Evolutionary conservation across 2,888 invertebrate species (phyloP).

Genomic region (Prenolepis imparis): DNA sequence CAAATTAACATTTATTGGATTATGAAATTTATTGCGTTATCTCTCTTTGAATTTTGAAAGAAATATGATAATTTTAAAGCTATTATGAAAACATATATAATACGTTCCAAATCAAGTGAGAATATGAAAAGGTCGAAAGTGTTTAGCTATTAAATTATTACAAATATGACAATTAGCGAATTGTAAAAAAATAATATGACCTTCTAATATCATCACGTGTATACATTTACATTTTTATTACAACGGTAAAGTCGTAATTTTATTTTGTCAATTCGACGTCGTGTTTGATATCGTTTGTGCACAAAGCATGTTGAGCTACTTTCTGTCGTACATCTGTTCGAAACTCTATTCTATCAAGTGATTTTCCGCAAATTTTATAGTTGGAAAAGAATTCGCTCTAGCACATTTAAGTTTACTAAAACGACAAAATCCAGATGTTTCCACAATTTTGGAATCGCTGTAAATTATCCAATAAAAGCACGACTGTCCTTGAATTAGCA

Average conservation of each 20-base stretch:
- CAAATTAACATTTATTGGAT: not conserved
- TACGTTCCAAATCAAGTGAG: not conserved
- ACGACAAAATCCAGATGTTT: not conserved
- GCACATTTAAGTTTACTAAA: not conserved
- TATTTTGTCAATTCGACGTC: slow-evolving; percentile 23
- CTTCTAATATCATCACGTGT: slow-evolving; percentile 15
- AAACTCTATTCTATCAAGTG: slow-evolving; percentile 35
- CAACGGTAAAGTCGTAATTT: slow-evolving; percentile 25
- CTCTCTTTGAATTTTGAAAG: not conserved
- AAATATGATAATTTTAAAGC: not conserved
- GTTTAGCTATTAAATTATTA: slow-evolving; percentile 22
- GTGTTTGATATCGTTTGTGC: slow-evolving; percentile 23
- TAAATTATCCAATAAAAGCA: not conserved
- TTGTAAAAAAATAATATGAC: slow-evolving; percentile 7
- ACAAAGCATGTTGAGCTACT: slow-evolving; percentile 42
- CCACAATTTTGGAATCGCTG: slow-evolving; percentile 15
- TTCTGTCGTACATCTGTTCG: slow-evolving; percentile 28
- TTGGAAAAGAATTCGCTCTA: not conserved
- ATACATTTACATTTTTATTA: slow-evolving; percentile 47
- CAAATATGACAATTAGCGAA: slow-evolving; percentile 15
- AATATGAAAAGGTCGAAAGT: not conserved
- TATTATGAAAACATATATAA: slow-evolving; percentile 21
- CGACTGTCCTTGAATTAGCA: not conserved
- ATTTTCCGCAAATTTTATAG: slow-evolving; percentile 33
- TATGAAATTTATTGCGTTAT: not conserved